phyloP scores from a whole-genome alignment of 2,113 vertebrate genomes.

The Dipodomys spectabilis region DNA sequence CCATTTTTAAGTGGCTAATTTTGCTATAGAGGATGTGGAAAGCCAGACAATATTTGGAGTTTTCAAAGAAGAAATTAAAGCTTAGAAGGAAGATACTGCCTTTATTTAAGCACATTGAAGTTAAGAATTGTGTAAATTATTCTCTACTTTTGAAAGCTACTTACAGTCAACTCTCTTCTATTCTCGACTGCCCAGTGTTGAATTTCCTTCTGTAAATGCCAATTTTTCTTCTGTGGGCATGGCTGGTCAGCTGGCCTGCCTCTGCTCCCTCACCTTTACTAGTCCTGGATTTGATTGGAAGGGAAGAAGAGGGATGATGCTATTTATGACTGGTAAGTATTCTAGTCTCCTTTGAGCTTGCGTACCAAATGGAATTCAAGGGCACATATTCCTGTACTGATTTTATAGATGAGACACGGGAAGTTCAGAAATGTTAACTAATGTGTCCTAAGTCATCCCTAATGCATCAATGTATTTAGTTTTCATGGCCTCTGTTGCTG shows the following conservation, averaged over 20 bases:
- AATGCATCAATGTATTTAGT: not conserved
- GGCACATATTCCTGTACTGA: not conserved
- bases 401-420: not conserved
- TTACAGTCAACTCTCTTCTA: not conserved
- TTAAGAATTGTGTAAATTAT: not conserved
- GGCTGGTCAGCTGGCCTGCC: not conserved
- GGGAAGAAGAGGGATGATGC: not conserved
- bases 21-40: not conserved
- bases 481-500: not conserved
- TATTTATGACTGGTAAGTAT: not conserved
- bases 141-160: not conserved
- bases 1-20: slow-evolving; percentile 3
- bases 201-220: not conserved
- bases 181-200: too few species aligned
- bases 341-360: not conserved
- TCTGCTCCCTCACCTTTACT: not conserved
- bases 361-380: not conserved
- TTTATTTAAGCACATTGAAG: slow-evolving; percentile 2
- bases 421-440: not conserved
- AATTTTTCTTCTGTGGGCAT: not conserved
- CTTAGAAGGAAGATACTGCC: not conserved
- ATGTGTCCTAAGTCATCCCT: not conserved
- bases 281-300: not conserved
- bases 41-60: not conserved
- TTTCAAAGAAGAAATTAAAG: slow-evolving; percentile 45